Conservation (phyloP, 2,888 invertebrate species). For the Ligdia adustata region DNA sequence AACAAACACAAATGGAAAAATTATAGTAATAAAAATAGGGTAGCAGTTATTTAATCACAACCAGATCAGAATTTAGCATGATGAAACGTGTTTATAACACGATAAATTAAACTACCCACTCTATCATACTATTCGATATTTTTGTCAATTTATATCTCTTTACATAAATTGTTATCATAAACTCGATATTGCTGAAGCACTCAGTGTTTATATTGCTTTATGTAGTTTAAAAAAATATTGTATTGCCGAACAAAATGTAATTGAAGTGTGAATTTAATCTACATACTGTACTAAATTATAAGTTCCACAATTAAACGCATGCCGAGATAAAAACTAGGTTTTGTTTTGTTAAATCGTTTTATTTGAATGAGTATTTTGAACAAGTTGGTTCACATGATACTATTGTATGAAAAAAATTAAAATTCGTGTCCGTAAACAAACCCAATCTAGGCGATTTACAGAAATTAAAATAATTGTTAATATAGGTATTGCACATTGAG, state of each 20-base stretch:
- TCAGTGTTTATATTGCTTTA: conserved; percentile 14
- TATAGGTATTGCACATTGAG: too few species aligned
- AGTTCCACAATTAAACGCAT: conserved; percentile 4
- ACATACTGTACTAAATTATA: conserved; percentile 7
- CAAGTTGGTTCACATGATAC: too few species aligned
- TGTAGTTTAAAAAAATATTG: conserved; percentile 13
- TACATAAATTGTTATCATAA: conserved; percentile 4
- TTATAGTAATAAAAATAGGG: too few species aligned
- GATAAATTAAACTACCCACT: background rate
- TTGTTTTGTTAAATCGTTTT: background rate
- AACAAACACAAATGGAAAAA: too few species aligned
- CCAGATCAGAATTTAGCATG: too few species aligned
- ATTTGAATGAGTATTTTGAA: too few species aligned
- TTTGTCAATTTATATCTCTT: background rate
- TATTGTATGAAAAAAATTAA: too few species aligned
- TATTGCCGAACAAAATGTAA: conserved; percentile 18
- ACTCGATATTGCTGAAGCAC: conserved; percentile 6
- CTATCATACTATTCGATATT: conserved; percentile 9
- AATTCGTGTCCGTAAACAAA: too few species aligned
- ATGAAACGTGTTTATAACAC: too few species aligned
- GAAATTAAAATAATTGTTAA: too few species aligned
- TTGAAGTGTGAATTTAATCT: conserved; percentile 16
- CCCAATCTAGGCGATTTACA: too few species aligned
- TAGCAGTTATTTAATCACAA: too few species aligned
- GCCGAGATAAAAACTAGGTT: background rate